Base-by-base conservation (phyloP, 2,888 invertebrate genomes). In the Pandemis corylana region DNA sequence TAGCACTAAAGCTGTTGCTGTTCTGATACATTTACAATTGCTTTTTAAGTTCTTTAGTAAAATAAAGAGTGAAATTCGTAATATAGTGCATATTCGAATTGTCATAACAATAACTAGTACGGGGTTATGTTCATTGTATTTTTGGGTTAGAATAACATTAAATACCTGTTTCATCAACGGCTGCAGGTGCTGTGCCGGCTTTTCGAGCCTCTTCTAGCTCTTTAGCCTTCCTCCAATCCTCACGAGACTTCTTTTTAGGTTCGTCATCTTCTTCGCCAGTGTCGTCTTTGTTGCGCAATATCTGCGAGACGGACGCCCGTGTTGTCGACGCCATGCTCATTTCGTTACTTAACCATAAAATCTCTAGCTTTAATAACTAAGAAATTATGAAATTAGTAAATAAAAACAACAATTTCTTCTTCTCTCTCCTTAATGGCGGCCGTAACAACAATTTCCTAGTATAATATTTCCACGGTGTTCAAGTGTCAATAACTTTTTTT, bases 131-230 rank as follows among this genome's bases (percentile, higher is more conserved):
- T 36, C 42, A 7, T 7, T 0, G 13, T 2, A n/a, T 61, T 65
- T 74, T 7, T 51, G 69, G 61, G 65, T 65, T 69, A 65, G 69
- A 28, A 59, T 49, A 13, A 15, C 13, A 15, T 59, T 3, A 61
- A 28, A 56, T 89, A 94, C 94, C 97, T 87, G 96, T 96, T 88
- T 97, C 97, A 83, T 97, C 97, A 0, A 97, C 97, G 81, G 98
- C 98, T 78, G 98, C 98, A 13, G 98, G 98, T 3, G 98, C 98
- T 83, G 98, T 98, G 86, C 98, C 99, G 79, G 98, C 98, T 95
- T 99, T 99, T 84, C 99, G 95, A 10, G 99, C 99, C 90, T 99
- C 99, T 91, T 99, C 99, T 72, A 99, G 93, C 89, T 99, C 99
- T 88, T 99, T 99, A 20, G 98, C 98, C 88, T 99, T 99, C 56